A percentile compares a stretch with the other conserved stretches of the same genome.
Evolutionary conservation across 2,888 invertebrate species (phyloP).

Genomic region (Galerucella nymphaeae): DNA sequence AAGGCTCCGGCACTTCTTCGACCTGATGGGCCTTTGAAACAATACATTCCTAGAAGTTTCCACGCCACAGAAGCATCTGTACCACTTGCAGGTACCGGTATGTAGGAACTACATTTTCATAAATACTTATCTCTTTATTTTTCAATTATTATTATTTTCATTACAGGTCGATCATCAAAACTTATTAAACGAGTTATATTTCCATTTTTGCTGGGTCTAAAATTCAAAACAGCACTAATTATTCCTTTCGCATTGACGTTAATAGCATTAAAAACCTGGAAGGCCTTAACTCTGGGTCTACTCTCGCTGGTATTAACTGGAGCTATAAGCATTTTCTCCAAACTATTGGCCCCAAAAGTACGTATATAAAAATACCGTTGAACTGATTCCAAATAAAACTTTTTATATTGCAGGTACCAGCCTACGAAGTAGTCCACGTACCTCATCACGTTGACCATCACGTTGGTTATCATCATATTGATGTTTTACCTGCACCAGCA

Average conservation of each 20-base stretch:
- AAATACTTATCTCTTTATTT: neutral
- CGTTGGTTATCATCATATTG: slow-evolving; percentile 43
- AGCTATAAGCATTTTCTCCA: slow-evolving; percentile 83
- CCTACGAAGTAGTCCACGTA: slow-evolving; percentile 89
- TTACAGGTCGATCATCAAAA: slow-evolving; percentile 72
- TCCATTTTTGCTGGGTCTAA: slow-evolving; percentile 86
- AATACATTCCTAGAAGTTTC: slow-evolving; percentile 74
- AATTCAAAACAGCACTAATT: slow-evolving; percentile 86
- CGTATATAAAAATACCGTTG: neutral
- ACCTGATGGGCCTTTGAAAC: slow-evolving; percentile 69
- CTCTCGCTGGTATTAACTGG: slow-evolving; percentile 86
- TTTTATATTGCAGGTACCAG: slow-evolving; percentile 69
- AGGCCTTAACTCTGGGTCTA: slow-evolving; percentile 85
- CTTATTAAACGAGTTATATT: slow-evolving; percentile 86
- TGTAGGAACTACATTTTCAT: neutral
- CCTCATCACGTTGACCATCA: slow-evolving; percentile 75
- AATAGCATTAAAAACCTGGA: slow-evolving; percentile 90
- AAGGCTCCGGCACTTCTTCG: slow-evolving; percentile 76
- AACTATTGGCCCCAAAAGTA: slow-evolving; percentile 85
- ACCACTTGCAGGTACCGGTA: slow-evolving; percentile 73
- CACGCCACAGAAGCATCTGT: slow-evolving; percentile 76
- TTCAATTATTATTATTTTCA: slow-evolving; percentile 52
- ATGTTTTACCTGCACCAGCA: slow-evolving; percentile 35
- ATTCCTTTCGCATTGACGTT: slow-evolving; percentile 84
- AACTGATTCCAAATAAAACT: neutral